Conservation (phyloP, 2,888 invertebrate genomes). For the Drosophila monieri region DNA sequence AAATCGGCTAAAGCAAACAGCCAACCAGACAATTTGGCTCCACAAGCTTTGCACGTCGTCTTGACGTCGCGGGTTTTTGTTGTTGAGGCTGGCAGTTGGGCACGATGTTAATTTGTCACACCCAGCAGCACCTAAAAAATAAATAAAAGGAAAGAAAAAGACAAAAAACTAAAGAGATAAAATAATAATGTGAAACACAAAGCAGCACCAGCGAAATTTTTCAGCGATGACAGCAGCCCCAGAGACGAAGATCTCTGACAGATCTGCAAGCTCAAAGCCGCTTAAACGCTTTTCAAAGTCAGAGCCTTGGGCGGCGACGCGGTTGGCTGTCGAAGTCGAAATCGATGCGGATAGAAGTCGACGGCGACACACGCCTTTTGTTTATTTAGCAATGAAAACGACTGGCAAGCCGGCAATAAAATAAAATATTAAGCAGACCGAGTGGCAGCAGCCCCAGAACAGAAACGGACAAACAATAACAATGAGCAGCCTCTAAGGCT, state of each 20-base stretch:
- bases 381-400: constrained; percentile 60
- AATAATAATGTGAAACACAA: constrained; percentile 62
- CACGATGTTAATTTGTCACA: constrained; percentile 71
- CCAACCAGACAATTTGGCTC: constrained; percentile 77
- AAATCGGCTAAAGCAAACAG: constrained; percentile 72
- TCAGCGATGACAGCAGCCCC: constrained; percentile 75
- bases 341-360: constrained; percentile 30
- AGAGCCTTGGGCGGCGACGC: constrained; percentile 73
- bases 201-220: constrained; percentile 61
- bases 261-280: constrained; percentile 56
- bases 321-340: not conserved
- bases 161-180: constrained; percentile 43
- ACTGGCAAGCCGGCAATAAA: constrained; percentile 54
- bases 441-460: constrained; percentile 57
- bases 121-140: constrained; percentile 64
- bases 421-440: constrained; percentile 70
- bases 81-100: constrained; percentile 18
- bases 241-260: constrained; percentile 37
- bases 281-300: constrained; percentile 76
- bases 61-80: constrained; percentile 25
- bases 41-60: constrained; percentile 67
- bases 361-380: constrained; percentile 78
- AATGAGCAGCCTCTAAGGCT: constrained; percentile 47
- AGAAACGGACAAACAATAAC: constrained; percentile 21
- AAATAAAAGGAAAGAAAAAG: constrained; percentile 25